Conservation (phyloP, 2,113 vertebrate species). For the Rhinopithecus roxellana region DNA sequence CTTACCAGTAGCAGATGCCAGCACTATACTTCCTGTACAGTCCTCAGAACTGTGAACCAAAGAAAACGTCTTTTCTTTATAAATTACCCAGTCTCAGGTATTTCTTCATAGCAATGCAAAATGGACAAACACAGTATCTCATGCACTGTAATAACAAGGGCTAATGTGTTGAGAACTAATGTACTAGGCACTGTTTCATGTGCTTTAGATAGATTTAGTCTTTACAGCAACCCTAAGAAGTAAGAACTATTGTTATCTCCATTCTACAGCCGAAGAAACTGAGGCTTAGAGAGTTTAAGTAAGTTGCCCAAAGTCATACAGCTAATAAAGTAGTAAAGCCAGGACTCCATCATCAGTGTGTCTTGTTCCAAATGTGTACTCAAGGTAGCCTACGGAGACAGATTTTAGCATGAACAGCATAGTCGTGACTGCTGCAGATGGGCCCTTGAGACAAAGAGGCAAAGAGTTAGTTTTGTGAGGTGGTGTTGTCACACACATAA, state of each 20-base stretch:
- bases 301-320: not conserved
- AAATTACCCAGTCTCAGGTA: no score
- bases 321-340: slow-evolving; percentile 12
- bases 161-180: not conserved
- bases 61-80: no score
- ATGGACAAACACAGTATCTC: not conserved
- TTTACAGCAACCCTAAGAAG: not conserved
- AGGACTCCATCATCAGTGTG: not conserved
- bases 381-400: not conserved
- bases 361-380: not conserved
- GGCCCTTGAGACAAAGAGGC: not conserved
- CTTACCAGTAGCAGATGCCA: no score
- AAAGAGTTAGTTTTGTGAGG: not conserved
- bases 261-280: not conserved
- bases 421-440: not conserved
- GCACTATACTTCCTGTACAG: no score
- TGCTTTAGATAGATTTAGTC: not conserved
- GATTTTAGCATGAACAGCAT: not conserved
- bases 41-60: no score
- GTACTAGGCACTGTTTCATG: not conserved
- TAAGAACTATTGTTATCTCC: not conserved
- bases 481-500: not conserved
- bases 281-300: not conserved
- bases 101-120: no score
- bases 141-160: not conserved